Percentiles rank a stretch among this genome's conserved stretches.
Conservation (phyloP, 2,797 vertebrate genomes). For the Tiaroga cobitis region DNA sequence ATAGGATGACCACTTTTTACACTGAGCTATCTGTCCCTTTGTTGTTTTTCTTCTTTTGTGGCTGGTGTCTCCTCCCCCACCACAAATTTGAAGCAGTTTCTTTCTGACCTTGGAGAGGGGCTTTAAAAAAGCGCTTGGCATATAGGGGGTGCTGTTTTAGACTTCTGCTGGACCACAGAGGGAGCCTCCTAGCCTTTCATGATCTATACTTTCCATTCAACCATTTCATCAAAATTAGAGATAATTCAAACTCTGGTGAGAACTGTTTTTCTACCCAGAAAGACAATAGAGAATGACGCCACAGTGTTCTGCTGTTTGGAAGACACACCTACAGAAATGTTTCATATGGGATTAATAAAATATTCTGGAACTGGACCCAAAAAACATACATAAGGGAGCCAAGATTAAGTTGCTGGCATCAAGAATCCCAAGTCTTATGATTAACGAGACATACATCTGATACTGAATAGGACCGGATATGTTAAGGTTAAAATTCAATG, state of each 20-base stretch:
- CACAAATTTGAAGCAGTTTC: constrained; percentile 42
- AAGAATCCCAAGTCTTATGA: neutral
- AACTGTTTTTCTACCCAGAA: constrained; percentile 34
- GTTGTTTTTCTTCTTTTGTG: constrained; percentile 55
- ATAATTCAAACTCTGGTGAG: constrained; percentile 42
- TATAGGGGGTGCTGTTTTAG: constrained; percentile 52
- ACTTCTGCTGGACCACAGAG: neutral
- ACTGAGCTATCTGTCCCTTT: constrained; percentile 60
- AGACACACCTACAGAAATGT: constrained; percentile 45
- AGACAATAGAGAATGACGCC: constrained; percentile 53
- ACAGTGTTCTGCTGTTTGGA: constrained; percentile 31
- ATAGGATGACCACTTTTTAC: constrained; percentile 59
- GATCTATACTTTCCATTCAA: constrained; percentile 21
- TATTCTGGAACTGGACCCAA: constrained; percentile 5
- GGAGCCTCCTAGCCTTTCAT: constrained; percentile 16
- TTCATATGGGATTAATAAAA: constrained; percentile 2
- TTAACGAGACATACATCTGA: neutral
- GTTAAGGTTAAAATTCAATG: neutral
- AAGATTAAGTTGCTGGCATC: neutral
- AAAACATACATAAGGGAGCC: constrained; percentile 4
- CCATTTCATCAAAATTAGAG: constrained; percentile 44
- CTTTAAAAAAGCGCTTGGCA: constrained; percentile 7
- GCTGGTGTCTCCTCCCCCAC: constrained; percentile 40
- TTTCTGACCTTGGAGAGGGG: constrained; percentile 1
- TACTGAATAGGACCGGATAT: constrained; percentile 10